These are phyloP conservation scores for Eurytoma adleriae DNA, from an alignment of 2,888 invertebrate species.

Conservation along the genomic window DNA sequence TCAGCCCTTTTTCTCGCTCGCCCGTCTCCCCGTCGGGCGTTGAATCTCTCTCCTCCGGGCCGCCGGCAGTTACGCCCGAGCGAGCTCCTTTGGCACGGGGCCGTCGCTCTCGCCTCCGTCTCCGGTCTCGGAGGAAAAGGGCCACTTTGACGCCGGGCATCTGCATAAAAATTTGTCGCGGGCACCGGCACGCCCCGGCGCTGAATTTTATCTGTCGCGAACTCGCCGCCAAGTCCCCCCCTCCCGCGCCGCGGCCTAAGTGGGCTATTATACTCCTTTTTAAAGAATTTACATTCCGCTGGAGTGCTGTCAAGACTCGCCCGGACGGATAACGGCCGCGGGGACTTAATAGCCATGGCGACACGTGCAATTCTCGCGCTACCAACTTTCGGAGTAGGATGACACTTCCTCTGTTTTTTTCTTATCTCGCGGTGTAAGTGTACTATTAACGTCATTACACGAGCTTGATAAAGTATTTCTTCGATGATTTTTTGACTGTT, in stretches of 20 bases:
- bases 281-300: slow-evolving; percentile 53
- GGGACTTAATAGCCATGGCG: slow-evolving; percentile 39
- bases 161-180: slow-evolving; percentile 56
- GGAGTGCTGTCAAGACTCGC: slow-evolving; percentile 39
- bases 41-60: background rate
- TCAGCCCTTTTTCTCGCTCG: background rate
- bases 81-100: slow-evolving; percentile 25
- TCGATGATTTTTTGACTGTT: too few relatives aligned
- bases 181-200: slow-evolving; percentile 43
- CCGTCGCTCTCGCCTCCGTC: slow-evolving; percentile 18
- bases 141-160: slow-evolving; percentile 53
- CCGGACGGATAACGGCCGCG: background rate
- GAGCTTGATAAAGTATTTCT: too few relatives aligned
- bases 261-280: slow-evolving; percentile 54
- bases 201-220: slow-evolving; percentile 51
- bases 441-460: too few relatives aligned
- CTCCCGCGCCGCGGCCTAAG: slow-evolving; percentile 15
- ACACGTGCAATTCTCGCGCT: slow-evolving; percentile 41
- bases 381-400: slow-evolving; percentile 31
- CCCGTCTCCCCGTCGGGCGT: background rate
- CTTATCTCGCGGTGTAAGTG: background rate
- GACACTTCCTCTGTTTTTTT: background rate
- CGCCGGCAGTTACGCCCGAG: slow-evolving; percentile 18
- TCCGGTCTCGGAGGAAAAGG: slow-evolving; percentile 2
- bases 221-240: slow-evolving; percentile 43